Evolutionary conservation across 2,113 vertebrate genomes (phyloP), one percentile per base, ranked within the genome.

Genomic region (Holacanthus passer): DNA sequence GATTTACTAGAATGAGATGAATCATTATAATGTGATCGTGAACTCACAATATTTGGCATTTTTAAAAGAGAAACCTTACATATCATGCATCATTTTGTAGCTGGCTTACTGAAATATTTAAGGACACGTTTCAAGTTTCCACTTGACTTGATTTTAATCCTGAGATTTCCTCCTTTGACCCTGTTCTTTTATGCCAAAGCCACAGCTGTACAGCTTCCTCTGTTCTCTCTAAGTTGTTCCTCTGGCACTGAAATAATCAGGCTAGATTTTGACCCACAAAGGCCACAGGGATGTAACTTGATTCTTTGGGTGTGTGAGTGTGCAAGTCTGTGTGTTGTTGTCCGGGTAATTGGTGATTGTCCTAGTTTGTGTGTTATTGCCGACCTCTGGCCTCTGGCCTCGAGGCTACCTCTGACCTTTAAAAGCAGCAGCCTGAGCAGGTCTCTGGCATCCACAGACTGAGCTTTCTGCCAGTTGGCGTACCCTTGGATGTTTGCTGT

Each of bases 331-430:
- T 79, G 59, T 69, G 24, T 59, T 50, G 62, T 77, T 73, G 66
- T 88, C 68, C 62, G n/a, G 74, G 82, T 90, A 84, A 85, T 87
- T 85, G 16, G 48, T 39, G 64, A 77, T 86, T 90, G 85, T 64
- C 68, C 84, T 48, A 74, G 66, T 88, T 86, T 83, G 71, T 84
- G 72, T 78, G 83, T 82, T 68, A 76, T 35, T 59, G 27, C 70
- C 41, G 41, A 79, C 45, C 74, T 79, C 65, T 13, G 20, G 77
- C 83, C 80, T 65, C 73, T 81, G 86, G 64, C 85, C 81, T 81
- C 19, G 47, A 62, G 62, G 27, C 47, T 73, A 60, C 84, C 69
- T 79, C 73, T 84, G 81, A 87, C 77, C 79, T 87, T 80, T 41
- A 41, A 24, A 13, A 65, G 31, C 8, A 27, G 41, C 72, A 70